phyloP scores from a whole-genome alignment of 2,888 invertebrate genomes.

The Atethmia centrago region DNA sequence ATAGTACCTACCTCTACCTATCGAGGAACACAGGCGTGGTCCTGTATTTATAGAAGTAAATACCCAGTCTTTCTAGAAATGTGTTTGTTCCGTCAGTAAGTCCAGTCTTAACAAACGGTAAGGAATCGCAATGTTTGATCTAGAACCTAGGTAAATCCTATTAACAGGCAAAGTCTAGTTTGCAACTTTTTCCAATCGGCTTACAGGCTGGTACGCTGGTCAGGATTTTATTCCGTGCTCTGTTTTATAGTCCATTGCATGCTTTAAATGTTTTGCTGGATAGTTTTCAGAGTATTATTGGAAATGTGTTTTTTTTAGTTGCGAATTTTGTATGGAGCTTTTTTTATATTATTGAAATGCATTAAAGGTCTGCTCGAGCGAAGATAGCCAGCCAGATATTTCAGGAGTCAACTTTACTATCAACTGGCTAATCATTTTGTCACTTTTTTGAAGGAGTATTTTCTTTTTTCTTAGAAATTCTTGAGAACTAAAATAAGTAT shows the following conservation, averaged over 20 bases:
- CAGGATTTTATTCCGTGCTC: constrained; percentile 23
- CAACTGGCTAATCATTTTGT: background rate
- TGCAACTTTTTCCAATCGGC: constrained; percentile 82
- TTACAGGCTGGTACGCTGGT: constrained; percentile 68
- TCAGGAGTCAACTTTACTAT: background rate
- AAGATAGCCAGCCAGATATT: background rate
- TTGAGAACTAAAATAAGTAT: background rate
- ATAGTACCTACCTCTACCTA: no score
- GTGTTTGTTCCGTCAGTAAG: constrained; percentile 13
- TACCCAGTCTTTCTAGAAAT: background rate
- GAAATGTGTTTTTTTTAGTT: constrained; percentile 18
- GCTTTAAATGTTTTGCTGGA: constrained; percentile 21
- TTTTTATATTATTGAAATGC: background rate
- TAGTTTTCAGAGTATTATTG: constrained; percentile 31
- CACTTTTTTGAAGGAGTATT: background rate
- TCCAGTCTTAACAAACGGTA: constrained; percentile 49
- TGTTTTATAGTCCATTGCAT: constrained; percentile 41
- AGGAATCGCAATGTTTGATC: constrained; percentile 67
- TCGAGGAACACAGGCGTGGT: no score
- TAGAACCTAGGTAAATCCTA: constrained; percentile 74
- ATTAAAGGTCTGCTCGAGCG: background rate
- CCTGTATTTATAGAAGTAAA: background rate
- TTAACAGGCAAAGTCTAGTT: constrained; percentile 73
- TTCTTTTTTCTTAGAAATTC: background rate
- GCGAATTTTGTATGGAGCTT: background rate